These are phyloP conservation scores for Chrysogorgia sp. DNA, from an alignment of 92 coral and sea anemone species.

Conservation along the genomic window DNA sequence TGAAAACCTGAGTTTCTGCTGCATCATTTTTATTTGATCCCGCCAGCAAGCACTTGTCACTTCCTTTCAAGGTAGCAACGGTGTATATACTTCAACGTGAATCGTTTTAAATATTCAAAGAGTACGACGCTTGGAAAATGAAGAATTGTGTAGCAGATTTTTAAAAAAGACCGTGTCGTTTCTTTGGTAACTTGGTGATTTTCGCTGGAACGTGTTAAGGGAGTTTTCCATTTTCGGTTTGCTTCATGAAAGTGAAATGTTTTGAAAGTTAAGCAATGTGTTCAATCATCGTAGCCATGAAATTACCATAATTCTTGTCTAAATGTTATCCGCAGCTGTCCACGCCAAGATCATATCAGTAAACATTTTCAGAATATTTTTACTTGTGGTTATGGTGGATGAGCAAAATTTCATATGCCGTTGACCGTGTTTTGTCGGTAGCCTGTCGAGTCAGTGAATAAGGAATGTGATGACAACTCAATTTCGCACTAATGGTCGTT, in stretches of 20 bases:
- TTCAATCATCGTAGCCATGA: neutral
- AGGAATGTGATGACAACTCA: neutral
- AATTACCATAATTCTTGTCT: conserved; percentile 31
- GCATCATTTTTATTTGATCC: neutral
- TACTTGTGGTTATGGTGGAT: conserved; percentile 10
- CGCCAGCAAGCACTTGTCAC: neutral
- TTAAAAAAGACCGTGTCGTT: no score
- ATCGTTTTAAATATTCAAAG: conserved; percentile 26
- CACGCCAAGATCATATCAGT: neutral
- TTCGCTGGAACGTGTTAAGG: no score
- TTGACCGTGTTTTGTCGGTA: neutral
- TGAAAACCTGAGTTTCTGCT: neutral
- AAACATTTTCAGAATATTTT: conserved; percentile 28
- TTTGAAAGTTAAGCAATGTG: neutral
- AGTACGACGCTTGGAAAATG: neutral
- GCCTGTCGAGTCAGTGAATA: conserved; percentile 11
- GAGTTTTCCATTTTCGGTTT: conserved; percentile 6
- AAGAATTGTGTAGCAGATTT: neutral
- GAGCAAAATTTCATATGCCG: conserved; percentile 21
- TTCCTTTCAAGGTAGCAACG: neutral
- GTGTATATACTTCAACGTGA: neutral
- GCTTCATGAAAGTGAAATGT: neutral
- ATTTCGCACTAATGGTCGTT: no score
- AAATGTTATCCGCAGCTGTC: conserved; percentile 6
- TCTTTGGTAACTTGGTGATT: no score